Percentiles rank a stretch among this genome's conserved stretches.
These are phyloP conservation scores for Drosophila neonasuta DNA, from an alignment of 2,888 invertebrate species.

Conservation along the genomic window DNA sequence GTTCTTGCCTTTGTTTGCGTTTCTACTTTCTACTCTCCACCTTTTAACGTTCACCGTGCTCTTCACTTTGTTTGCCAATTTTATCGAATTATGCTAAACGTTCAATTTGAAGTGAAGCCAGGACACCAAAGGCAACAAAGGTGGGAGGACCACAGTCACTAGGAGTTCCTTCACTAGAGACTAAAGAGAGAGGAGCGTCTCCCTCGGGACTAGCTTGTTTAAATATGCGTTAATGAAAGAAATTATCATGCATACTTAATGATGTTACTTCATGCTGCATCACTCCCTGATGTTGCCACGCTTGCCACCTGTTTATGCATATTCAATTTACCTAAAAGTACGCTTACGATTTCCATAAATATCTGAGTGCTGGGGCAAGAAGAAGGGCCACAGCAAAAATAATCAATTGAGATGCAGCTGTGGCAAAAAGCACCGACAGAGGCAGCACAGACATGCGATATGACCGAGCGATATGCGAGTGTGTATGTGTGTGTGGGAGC, in stretches of 20 bases:
- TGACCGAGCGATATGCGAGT: neutral
- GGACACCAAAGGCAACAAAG: neutral
- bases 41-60: conserved; percentile 4
- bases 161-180: conserved; percentile 1
- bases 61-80: conserved; percentile 54
- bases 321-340: conserved; percentile 61
- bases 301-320: conserved; percentile 47
- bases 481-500: neutral
- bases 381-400: conserved; percentile 16
- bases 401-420: conserved; percentile 19
- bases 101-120: conserved; percentile 30
- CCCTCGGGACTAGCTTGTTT: conserved; percentile 37
- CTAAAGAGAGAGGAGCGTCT: neutral
- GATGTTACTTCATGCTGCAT: conserved; percentile 26
- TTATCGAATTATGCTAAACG: conserved; percentile 71
- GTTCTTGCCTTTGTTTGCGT: conserved; percentile 42
- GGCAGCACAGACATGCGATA: conserved; percentile 7
- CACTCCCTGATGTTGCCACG: neutral
- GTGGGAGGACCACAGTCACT: neutral
- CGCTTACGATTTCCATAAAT: conserved; percentile 51
- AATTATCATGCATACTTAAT: conserved; percentile 72
- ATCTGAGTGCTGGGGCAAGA: conserved; percentile 28
- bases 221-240: conserved; percentile 74
- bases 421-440: neutral
- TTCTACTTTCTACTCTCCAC: conserved; percentile 36